Conservation (phyloP, 2,888 invertebrate species). For the Apotomis turbidana region DNA sequence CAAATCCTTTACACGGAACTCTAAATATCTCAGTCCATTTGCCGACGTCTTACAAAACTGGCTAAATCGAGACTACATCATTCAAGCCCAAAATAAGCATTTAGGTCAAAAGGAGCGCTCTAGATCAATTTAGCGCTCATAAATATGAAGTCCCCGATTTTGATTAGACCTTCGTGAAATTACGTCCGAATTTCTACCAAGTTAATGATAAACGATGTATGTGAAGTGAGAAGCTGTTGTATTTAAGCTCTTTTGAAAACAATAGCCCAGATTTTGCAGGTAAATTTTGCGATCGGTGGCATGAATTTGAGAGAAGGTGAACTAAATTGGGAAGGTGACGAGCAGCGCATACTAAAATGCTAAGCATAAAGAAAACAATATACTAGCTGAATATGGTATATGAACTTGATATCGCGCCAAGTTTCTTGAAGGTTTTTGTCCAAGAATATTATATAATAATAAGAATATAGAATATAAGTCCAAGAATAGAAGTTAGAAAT, state of each 20-base stretch:
- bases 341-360: slow-evolving; percentile 26
- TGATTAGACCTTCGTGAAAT: slow-evolving; percentile 29
- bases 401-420: slow-evolving; percentile 6
- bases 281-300: slow-evolving; percentile 21
- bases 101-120: slow-evolving; percentile 45
- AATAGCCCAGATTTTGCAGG: slow-evolving; percentile 15
- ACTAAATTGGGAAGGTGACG: slow-evolving; percentile 30
- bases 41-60: neutral
- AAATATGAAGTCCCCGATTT: slow-evolving; percentile 56
- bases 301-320: slow-evolving; percentile 27
- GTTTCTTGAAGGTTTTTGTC: slow-evolving; percentile 13
- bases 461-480: too few species aligned
- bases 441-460: neutral
- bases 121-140: slow-evolving; percentile 54
- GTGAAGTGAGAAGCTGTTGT: neutral
- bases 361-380: slow-evolving; percentile 22
- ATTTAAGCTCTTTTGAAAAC: slow-evolving; percentile 1
- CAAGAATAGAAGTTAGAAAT: too few species aligned
- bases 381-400: slow-evolving; percentile 14
- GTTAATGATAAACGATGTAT: neutral
- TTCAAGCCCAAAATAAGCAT: slow-evolving; percentile 51
- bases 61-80: slow-evolving; percentile 27
- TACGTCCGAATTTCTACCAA: slow-evolving; percentile 5
- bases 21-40: neutral
- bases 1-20: neutral